Conservation (phyloP, 2,888 invertebrate species). For the Pseudanteris insignis region DNA sequence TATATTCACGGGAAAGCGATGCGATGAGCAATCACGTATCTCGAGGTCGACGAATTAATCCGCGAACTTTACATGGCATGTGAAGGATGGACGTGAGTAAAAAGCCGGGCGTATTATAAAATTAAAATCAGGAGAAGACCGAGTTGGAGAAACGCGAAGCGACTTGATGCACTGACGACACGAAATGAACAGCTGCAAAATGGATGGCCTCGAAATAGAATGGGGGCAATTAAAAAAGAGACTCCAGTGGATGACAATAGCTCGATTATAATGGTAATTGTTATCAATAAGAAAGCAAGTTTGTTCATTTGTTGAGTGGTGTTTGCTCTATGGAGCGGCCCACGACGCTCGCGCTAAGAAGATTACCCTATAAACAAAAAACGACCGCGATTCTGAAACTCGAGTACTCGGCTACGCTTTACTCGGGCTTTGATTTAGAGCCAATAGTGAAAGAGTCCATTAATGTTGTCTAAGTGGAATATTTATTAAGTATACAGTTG, state of each 20-base stretch:
- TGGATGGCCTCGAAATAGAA: conserved; percentile 25
- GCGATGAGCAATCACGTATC: too few species aligned
- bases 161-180: conserved; percentile 24
- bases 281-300: conserved; percentile 40
- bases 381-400: conserved; percentile 9
- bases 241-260: conserved; percentile 24
- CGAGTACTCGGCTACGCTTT: background rate
- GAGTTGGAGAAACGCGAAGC: background rate
- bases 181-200: conserved; percentile 23
- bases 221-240: conserved; percentile 32
- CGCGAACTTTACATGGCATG: too few species aligned
- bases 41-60: too few species aligned
- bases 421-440: conserved; percentile 5
- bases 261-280: conserved; percentile 33
- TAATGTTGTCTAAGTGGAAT: conserved; percentile 9
- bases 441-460: conserved; percentile 8
- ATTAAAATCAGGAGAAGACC: conserved; percentile 6
- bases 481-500: conserved; percentile 24
- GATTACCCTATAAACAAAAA: conserved; percentile 20
- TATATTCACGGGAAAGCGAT: too few species aligned
- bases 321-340: conserved; percentile 18
- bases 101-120: conserved; percentile 4
- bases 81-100: too few species aligned
- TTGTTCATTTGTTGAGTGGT: conserved; percentile 27
- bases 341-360: conserved; percentile 9